Base-by-base conservation (phyloP, 2,888 invertebrate genomes). In the Cheilosia scutellata region DNA sequence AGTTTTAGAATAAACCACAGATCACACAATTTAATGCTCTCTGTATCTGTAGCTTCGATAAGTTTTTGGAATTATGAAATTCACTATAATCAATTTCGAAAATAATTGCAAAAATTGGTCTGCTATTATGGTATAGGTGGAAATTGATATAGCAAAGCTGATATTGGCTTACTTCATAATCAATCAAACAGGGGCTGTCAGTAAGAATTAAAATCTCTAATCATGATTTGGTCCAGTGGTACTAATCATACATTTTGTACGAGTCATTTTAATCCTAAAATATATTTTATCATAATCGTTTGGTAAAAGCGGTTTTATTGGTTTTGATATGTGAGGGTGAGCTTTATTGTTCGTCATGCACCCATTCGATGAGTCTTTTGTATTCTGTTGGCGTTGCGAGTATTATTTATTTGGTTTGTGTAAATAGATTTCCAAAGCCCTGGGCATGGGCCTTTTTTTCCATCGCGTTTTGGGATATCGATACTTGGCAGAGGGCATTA, bases 151-250 rank as follows among this genome's bases (percentile, higher is more conserved):
- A 7, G 31, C 63, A 31, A 57, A 42, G 5, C n/a, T 53, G 62
- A 57, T 70, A 51, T 58, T 44, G 57, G 58, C 58, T 57, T 70
- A 63, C 42, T 58, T 57, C 40, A 51, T 47, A 68, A 82, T 70
- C 76, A 82, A 82, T 76, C 76, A 76, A 70, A 57, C 58, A 37
- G 49, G 55, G 70, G 57, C 5, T 65, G 47, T 65, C 57, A 71
- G 57, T 44, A 49, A 53, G 51, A 70, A 29, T 65, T 58, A 20
- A 42, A 70, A 58, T 76, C 65, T 63, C 70, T 65, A 58, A 82
- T 70, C 62, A 62, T 44, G 31, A 72, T 72, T 62, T 29, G 60
- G 60, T 37, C 16, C 27, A 29, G 27, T 60, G 37, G 29, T 6
- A 29, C n/a, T 20, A 51, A 72, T 62, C 33, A 33, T 40, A 40